phyloP scores from a whole-genome alignment of 2,797 vertebrate genomes.

The Clarias platycephalus region DNA sequence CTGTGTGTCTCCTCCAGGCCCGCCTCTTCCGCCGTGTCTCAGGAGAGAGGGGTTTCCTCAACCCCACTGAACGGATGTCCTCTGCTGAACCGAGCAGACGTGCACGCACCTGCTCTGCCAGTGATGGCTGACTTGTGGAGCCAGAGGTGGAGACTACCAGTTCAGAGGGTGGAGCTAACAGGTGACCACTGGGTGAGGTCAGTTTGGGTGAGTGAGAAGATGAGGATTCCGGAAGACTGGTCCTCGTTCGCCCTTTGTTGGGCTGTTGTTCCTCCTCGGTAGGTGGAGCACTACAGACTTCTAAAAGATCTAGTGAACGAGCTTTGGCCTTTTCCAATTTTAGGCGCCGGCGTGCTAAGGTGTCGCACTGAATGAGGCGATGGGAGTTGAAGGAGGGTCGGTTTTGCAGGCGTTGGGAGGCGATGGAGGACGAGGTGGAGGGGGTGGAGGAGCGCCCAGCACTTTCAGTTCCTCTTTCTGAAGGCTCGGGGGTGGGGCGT shows the following conservation, averaged over 20 bases:
- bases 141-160: constrained; percentile 64
- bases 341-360: constrained; percentile 86
- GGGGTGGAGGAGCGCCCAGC: constrained; percentile 71
- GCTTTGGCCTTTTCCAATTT: constrained; percentile 74
- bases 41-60: constrained; percentile 84
- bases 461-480: constrained; percentile 60
- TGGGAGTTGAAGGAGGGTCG: constrained; percentile 89
- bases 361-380: constrained; percentile 93
- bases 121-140: constrained; percentile 54
- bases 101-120: constrained; percentile 78
- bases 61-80: constrained; percentile 80
- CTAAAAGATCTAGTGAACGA: constrained; percentile 68
- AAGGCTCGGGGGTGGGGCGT: constrained; percentile 53
- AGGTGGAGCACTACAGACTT: constrained; percentile 50
- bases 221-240: constrained; percentile 20
- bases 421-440: constrained; percentile 73
- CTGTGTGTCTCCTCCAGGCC: constrained; percentile 91
- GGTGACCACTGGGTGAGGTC: constrained; percentile 67
- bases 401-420: constrained; percentile 71
- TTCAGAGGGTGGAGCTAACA: constrained; percentile 16
- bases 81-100: constrained; percentile 81
- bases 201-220: constrained; percentile 61
- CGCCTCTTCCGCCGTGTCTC: constrained; percentile 87
- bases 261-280: constrained; percentile 39
- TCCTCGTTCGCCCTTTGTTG: constrained; percentile 9